Base-by-base conservation (phyloP, 2,888 invertebrate species). In the Diarsia brunnea region DNA sequence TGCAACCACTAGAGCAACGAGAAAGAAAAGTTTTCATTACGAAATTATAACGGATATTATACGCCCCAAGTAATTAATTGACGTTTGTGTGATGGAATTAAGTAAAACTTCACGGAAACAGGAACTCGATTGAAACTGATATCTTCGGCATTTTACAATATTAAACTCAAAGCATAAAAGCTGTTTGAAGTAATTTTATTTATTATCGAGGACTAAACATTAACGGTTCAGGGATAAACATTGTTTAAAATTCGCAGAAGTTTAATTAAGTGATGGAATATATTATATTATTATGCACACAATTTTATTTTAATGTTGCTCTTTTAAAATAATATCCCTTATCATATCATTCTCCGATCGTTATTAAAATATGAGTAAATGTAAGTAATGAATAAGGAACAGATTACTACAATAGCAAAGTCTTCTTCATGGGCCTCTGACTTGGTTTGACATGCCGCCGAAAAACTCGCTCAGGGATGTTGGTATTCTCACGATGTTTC, bases 241-340 rank as follows among this genome's bases (percentile, higher is more conserved):
- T 16, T 27, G 47, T 21, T 16, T n/a, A 38, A 71, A 69, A 51
- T 69, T 71, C 24, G 16, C 38, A 21, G 49, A 69, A 16, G 27
- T 68, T 14, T 3, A 49, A 51, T 38, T 5, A 24, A 24, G 24
- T 49, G 5, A 49, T 38, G 47, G 8, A 24, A 70, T 38, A n/a
- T n/a, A n/a, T n/a, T n/a, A n/a, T n/a, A 47, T 66, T 47, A 31
- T 10, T 27, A 19, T 19, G 27, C 12, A 19, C 19, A 19, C 3
- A 14, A 14, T 8, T 21, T 27, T 11, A 45, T 19, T n/a, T 31
- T 11, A 65, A 45, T 8, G 7, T n/a, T 24, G 14, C 11, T 21
- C 3, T 24, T 47, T 38, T 24, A 12, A 31, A 2, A 21, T 24
- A 49, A 69, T 31, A 38, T 38, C 5, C 24, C 11, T 24, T 51